Conservation (phyloP, 2,888 invertebrate genomes). For the Microchrysa polita region DNA sequence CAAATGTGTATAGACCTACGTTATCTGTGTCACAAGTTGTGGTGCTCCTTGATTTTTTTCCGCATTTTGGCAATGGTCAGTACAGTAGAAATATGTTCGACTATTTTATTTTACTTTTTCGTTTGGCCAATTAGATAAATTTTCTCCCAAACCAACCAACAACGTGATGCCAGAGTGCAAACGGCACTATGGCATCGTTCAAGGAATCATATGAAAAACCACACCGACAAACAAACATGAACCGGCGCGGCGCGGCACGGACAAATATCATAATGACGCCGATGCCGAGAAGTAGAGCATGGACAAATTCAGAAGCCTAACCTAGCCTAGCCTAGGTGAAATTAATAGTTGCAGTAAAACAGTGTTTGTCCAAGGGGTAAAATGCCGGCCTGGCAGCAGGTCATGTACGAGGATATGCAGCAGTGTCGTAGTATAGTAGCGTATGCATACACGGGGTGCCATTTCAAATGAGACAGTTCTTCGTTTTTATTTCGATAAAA, state of each 20-base stretch:
- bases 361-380: neutral
- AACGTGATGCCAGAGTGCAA: too few relatives aligned
- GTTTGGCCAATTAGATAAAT: conserved; percentile 20
- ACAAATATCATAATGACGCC: conserved; percentile 20
- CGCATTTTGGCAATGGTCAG: too few relatives aligned
- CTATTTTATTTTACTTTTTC: neutral
- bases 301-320: conserved; percentile 18
- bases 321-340: conserved; percentile 35
- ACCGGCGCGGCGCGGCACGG: too few relatives aligned
- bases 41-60: neutral
- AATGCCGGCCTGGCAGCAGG: neutral
- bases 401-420: neutral
- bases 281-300: conserved; percentile 28
- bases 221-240: conserved; percentile 19
- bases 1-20: conserved; percentile 12
- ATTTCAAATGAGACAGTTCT: too few relatives aligned
- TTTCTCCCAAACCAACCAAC: neutral
- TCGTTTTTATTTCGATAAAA: too few relatives aligned
- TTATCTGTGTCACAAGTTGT: neutral
- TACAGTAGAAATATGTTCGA: too few relatives aligned
- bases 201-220: neutral
- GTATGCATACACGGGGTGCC: too few relatives aligned
- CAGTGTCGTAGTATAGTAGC: neutral
- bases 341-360: conserved; percentile 36
- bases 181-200: neutral